Evolutionary conservation across 2,113 vertebrate genomes (phyloP).

Genomic region (Saguinus midas): DNA sequence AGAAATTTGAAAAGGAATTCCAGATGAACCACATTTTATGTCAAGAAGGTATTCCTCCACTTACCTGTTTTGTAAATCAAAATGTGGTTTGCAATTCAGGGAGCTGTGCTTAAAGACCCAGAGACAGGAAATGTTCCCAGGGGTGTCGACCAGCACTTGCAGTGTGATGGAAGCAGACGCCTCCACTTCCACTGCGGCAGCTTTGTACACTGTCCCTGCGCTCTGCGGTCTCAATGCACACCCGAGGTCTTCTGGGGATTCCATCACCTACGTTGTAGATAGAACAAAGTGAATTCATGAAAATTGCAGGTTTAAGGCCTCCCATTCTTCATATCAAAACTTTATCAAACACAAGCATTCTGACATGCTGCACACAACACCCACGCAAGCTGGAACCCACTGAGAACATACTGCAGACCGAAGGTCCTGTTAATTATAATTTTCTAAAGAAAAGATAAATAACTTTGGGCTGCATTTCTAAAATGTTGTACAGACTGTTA

Average conservation of each 20-base stretch:
- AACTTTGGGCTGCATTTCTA: neutral
- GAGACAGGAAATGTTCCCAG: conserved; percentile 66
- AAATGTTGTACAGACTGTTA: neutral
- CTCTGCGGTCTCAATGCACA: neutral
- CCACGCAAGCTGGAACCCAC: neutral
- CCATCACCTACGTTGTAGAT: neutral
- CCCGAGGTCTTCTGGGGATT: conserved; percentile 54
- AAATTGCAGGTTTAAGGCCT: neutral
- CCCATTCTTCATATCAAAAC: neutral
- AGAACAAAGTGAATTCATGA: neutral
- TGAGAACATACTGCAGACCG: neutral
- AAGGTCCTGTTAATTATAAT: neutral
- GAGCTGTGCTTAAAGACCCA: conserved; percentile 72
- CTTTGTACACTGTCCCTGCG: neutral
- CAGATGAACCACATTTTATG: neutral
- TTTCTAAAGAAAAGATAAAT: neutral
- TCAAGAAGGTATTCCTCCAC: neutral
- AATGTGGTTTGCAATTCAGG: conserved; percentile 65
- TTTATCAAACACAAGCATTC: neutral
- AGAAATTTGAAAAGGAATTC: neutral
- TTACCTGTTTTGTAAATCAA: conserved; percentile 75
- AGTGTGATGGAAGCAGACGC: conserved; percentile 14
- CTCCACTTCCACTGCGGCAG: conserved; percentile 34
- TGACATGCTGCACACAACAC: neutral
- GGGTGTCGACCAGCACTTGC: conserved; percentile 53